Conservation (phyloP, 2,113 vertebrate genomes). For the Talpa occidentalis region DNA sequence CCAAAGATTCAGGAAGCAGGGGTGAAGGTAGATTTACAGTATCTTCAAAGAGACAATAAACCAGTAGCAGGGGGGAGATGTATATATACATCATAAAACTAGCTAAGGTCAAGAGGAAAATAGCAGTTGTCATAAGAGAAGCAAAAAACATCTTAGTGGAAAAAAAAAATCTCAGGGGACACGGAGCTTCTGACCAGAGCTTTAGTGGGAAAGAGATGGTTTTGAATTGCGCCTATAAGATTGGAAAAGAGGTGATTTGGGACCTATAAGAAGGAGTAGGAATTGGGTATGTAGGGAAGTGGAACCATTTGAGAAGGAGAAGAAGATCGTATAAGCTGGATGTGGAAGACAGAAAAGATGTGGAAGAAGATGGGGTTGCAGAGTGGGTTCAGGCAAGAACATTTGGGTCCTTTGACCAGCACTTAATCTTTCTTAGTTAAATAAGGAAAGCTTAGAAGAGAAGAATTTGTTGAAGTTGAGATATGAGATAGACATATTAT, state of each 20-base stretch:
- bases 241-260: not conserved
- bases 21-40: not conserved
- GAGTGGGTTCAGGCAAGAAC: not conserved
- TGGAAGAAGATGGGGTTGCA: not conserved
- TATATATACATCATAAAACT: not conserved
- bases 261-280: not conserved
- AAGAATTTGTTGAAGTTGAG: not conserved
- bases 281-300: not conserved
- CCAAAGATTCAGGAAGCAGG: not conserved
- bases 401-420: not conserved
- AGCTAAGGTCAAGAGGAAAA: not conserved
- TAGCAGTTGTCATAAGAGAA: not conserved
- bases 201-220: not conserved
- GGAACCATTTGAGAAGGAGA: not conserved
- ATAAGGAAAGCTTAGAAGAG: slow-evolving; percentile 27
- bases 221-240: not conserved
- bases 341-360: not conserved
- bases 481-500: not conserved
- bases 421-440: slow-evolving; percentile 31
- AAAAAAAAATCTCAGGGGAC: not conserved
- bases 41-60: not conserved
- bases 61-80: not conserved
- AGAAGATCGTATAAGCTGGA: not conserved
- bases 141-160: not conserved
- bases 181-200: not conserved